A percentile compares a stretch with the other conserved stretches of the same genome.
These are phyloP conservation scores for Argyrosomus regius DNA, from an alignment of 2,797 vertebrate genomes.

Conservation along the genomic window DNA sequence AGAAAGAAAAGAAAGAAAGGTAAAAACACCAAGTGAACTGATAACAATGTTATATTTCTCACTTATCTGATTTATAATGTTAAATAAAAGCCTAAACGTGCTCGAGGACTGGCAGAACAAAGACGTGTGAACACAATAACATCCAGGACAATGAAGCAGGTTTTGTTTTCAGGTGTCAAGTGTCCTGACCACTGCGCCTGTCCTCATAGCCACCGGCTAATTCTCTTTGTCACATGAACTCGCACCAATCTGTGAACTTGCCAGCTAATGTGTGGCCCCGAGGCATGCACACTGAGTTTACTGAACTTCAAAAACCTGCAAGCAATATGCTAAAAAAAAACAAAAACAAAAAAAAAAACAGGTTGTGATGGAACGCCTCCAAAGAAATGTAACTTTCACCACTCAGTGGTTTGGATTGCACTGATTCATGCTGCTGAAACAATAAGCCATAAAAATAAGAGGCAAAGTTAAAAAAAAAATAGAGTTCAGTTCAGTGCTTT, in stretches of 20 bases:
- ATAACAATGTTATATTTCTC: not conserved
- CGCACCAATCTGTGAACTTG: conserved; percentile 54
- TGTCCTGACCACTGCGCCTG: conserved; percentile 53
- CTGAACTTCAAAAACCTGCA: conserved; percentile 39
- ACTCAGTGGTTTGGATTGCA: not conserved
- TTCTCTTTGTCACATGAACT: conserved; percentile 50
- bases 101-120: conserved; percentile 4
- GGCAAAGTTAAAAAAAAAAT: not conserved
- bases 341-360: not conserved
- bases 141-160: conserved; percentile 61
- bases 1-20: not conserved
- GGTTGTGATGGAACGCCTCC: not conserved
- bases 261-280: conserved; percentile 30
- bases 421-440: conserved; percentile 7
- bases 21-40: not conserved
- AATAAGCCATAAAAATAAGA: not conserved
- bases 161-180: conserved; percentile 76
- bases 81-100: conserved; percentile 1
- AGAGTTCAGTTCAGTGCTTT: not conserved
- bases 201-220: conserved; percentile 50
- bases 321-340: not conserved
- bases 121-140: conserved; percentile 46
- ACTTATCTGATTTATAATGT: not conserved
- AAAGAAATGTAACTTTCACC: conserved; percentile 5
- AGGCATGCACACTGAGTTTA: conserved; percentile 16